Evolutionary conservation across 2,797 vertebrate genomes (phyloP).

Genomic region (Brachymystax lenok): DNA sequence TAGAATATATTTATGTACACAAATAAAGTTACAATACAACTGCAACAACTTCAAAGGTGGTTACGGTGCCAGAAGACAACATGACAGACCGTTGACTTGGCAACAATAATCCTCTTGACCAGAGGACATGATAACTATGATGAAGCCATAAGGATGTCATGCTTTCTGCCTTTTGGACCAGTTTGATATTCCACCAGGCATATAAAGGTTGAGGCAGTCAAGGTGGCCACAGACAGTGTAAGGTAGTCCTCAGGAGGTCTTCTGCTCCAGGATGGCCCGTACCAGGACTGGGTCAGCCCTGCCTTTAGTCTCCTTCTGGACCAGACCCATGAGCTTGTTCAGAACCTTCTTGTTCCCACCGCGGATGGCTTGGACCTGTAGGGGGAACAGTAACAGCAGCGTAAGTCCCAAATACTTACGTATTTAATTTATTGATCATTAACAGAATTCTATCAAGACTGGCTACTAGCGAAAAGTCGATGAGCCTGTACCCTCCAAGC

Average conservation of each 20-base stretch:
- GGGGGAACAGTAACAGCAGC: neutral
- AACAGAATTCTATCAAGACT: no score
- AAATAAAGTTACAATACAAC: neutral
- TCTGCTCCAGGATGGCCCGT: slow-evolving; percentile 82
- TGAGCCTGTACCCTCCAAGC: no score
- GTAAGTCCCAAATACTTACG: neutral
- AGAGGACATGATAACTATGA: neutral
- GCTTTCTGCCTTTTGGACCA: neutral
- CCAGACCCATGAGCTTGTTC: slow-evolving; percentile 91
- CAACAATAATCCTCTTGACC: neutral
- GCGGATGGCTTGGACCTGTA: slow-evolving; percentile 84
- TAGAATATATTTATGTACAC: slow-evolving; percentile 1
- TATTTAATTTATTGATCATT: no score
- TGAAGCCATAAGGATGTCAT: neutral
- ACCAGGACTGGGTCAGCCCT: slow-evolving; percentile 83
- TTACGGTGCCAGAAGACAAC: slow-evolving; percentile 4
- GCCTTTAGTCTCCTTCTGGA: slow-evolving; percentile 84
- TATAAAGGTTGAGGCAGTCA: neutral
- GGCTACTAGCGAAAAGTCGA: no score
- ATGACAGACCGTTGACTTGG: neutral
- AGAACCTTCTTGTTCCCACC: slow-evolving; percentile 86
- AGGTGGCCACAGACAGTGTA: neutral
- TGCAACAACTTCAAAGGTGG: neutral
- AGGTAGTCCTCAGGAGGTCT: slow-evolving; percentile 65
- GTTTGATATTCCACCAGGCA: neutral